phyloP scores from a whole-genome alignment of 2,797 vertebrate species.

The Dermochelys coriacea region DNA sequence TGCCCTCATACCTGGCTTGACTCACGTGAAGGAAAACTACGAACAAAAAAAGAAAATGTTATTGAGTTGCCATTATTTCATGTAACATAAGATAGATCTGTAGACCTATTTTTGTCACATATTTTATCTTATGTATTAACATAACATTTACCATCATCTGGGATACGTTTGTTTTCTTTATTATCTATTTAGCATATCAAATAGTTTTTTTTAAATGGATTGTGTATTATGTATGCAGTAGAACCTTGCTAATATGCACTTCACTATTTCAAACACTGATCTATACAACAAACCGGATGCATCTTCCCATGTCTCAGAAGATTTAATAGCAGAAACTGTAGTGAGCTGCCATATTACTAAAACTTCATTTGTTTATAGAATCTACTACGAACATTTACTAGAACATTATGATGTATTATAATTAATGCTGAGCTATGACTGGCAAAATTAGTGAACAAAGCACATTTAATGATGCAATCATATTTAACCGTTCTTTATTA shows the following conservation, averaged over 20 bases:
- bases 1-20: too few relatives aligned
- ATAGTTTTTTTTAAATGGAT: neutral
- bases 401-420: neutral
- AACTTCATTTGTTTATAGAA: neutral
- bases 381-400: neutral
- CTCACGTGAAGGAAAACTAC: too few relatives aligned
- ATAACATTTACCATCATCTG: neutral
- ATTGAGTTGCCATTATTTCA: neutral
- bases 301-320: neutral
- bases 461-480: neutral
- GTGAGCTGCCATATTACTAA: neutral
- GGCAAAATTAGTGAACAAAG: constrained; percentile 41
- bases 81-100: neutral
- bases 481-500: constrained; percentile 9
- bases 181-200: constrained; percentile 3
- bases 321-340: neutral
- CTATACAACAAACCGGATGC: neutral
- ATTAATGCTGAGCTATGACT: neutral
- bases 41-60: too few relatives aligned
- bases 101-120: neutral
- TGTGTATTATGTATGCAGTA: accelerated
- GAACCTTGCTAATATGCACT: neutral
- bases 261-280: neutral
- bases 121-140: neutral
- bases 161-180: neutral